Percentiles rank a stretch among this genome's conserved stretches.
Evolutionary conservation across 2,888 invertebrate genomes (phyloP).

Genomic region (Sarcophaga subvicina): DNA sequence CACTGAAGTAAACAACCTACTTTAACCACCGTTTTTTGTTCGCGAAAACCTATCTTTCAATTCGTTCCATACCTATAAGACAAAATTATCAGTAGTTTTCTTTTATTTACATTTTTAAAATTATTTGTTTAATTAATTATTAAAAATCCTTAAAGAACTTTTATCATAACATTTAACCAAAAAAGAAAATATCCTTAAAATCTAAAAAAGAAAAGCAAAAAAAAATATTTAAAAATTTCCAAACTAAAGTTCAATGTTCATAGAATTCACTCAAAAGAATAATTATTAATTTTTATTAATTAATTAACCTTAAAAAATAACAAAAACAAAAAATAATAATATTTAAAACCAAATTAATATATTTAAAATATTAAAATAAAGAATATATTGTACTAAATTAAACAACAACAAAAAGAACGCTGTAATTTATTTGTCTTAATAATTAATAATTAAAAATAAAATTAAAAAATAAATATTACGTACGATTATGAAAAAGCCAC

Average conservation of each 20-base stretch:
- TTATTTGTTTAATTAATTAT: not conserved
- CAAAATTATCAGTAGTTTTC: too few species aligned
- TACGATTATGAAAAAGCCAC: too few species aligned
- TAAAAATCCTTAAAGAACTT: not conserved
- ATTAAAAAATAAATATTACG: slow-evolving; percentile 18
- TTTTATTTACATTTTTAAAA: slow-evolving; percentile 1
- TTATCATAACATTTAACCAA: slow-evolving; percentile 5
- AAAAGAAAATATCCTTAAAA: too few species aligned
- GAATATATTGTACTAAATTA: slow-evolving; percentile 35
- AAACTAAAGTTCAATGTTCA: slow-evolving; percentile 42
- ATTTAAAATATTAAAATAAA: not conserved
- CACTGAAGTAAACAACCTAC: too few species aligned
- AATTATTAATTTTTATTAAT: slow-evolving; percentile 35
- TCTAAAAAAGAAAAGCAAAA: not conserved
- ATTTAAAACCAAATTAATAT: slow-evolving; percentile 23
- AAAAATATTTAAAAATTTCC: slow-evolving; percentile 22
- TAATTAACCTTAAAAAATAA: slow-evolving; percentile 10
- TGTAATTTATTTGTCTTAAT: slow-evolving; percentile 55
- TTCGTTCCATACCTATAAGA: too few species aligned
- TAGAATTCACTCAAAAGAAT: slow-evolving; percentile 46
- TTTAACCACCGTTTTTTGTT: too few species aligned
- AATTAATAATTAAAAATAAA: slow-evolving; percentile 17
- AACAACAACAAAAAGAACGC: slow-evolving; percentile 21
- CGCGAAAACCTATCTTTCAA: too few species aligned
- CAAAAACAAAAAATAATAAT: not conserved